These are phyloP conservation scores for Liopterus haemorrhoidalis DNA, from an alignment of 2,888 invertebrate genomes.

Conservation along the genomic window DNA sequence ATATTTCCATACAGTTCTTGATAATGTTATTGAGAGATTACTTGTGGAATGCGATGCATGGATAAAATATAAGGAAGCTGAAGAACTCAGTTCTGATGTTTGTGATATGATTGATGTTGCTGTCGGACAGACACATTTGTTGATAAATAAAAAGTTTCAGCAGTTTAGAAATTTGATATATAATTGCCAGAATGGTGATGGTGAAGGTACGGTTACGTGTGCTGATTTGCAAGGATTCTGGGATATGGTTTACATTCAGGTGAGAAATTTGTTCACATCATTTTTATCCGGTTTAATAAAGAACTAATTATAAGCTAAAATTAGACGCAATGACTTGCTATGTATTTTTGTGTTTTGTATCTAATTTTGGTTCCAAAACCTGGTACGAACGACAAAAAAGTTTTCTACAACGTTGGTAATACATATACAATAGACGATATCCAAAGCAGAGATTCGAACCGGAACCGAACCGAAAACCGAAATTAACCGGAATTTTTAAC, in stretches of 20 bases:
- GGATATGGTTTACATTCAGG: slow-evolving; percentile 78
- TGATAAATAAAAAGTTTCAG: slow-evolving; percentile 69
- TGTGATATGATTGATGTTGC: slow-evolving; percentile 60
- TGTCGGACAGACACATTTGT: slow-evolving; percentile 70
- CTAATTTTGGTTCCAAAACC: no score
- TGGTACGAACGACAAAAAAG: no score
- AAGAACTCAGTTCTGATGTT: slow-evolving; percentile 49
- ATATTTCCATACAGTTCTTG: slow-evolving; percentile 46
- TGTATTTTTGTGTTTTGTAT: no score
- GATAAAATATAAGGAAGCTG: slow-evolving; percentile 46
- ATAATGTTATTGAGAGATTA: slow-evolving; percentile 52
- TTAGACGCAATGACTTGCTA: no score
- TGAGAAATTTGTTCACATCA: no score
- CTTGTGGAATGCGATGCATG: slow-evolving; percentile 51
- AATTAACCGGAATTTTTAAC: no score
- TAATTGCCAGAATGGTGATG: slow-evolving; percentile 44
- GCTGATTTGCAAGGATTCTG: slow-evolving; percentile 81
- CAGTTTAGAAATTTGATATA: slow-evolving; percentile 55
- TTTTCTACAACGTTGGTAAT: no score
- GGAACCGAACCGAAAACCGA: no score
- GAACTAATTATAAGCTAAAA: no score
- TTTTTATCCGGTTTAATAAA: no score
- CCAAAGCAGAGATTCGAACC: no score
- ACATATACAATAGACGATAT: no score
- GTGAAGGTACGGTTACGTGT: slow-evolving; percentile 52